phyloP scores from a whole-genome alignment of 1,140 invertebrate species.

The Latrodectus geometricus region DNA sequence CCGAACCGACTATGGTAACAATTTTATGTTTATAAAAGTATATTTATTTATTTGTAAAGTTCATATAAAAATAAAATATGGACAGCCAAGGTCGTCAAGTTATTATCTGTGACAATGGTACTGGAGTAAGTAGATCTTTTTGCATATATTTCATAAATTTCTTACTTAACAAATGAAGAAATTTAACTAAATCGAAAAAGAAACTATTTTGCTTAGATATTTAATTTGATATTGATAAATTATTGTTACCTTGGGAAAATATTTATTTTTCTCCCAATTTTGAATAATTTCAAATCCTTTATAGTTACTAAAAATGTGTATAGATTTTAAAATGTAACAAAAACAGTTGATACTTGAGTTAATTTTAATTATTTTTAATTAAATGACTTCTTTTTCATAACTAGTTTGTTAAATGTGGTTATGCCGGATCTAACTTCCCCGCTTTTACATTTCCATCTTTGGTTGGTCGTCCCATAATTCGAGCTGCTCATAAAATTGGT shows the following conservation, averaged over 20 bases:
- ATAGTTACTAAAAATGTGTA: no score
- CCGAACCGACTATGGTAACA: conserved; percentile 1
- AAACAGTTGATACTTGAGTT: no score
- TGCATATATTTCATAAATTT: neutral
- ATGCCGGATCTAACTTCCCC: conserved; percentile 99
- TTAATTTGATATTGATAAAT: no score
- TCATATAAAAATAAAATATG: conserved; percentile 73
- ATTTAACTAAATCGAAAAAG: no score
- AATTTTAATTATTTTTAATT: no score
- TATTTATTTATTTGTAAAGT: neutral
- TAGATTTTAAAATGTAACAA: no score
- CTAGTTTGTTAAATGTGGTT: conserved; percentile 99
- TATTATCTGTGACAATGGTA: conserved; percentile 98
- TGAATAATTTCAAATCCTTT: no score
- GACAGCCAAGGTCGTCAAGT: conserved; percentile 96
- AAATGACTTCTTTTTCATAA: conserved; percentile 66
- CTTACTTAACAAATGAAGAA: no score
- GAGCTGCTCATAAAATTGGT: conserved; percentile 97
- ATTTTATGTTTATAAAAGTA: neutral
- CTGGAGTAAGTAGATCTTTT: conserved; percentile 79
- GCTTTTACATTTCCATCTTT: conserved; percentile 98
- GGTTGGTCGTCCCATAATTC: conserved; percentile 97
- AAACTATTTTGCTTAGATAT: no score
- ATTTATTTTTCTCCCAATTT: no score
- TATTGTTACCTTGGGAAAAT: no score